phyloP scores from a whole-genome alignment of 2,113 vertebrate genomes.

The Willisornis vidua region DNA sequence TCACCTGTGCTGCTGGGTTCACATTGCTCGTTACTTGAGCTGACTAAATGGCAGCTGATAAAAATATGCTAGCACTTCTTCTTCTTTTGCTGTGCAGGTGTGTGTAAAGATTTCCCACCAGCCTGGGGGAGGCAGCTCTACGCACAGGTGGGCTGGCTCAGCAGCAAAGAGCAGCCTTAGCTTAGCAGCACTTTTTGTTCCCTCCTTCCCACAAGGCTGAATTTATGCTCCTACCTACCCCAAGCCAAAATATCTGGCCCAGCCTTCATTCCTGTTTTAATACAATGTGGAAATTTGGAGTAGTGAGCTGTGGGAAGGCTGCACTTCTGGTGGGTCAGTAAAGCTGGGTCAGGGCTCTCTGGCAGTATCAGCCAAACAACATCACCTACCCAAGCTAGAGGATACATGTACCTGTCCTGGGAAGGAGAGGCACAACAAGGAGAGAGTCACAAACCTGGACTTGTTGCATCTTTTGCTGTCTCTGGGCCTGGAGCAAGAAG shows the following conservation, averaged over 20 bases:
- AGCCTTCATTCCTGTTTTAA: background rate
- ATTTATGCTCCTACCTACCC: background rate
- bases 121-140: background rate
- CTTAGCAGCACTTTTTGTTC: background rate
- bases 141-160: background rate
- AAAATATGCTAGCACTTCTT: background rate
- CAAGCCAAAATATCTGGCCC: background rate
- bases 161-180: background rate
- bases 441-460: background rate
- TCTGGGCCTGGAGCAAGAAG: background rate
- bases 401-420: background rate
- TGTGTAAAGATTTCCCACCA: background rate
- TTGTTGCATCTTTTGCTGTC: background rate
- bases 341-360: background rate
- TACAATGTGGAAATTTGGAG: background rate
- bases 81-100: background rate
- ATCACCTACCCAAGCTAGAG: background rate
- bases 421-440: background rate
- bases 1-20: background rate
- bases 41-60: conserved; percentile 13
- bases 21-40: background rate
- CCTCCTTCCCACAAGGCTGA: background rate
- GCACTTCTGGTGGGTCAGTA: background rate
- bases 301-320: background rate
- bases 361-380: background rate